Conservation (phyloP, 2,888 invertebrate genomes). For the Campopleginae sp. region DNA sequence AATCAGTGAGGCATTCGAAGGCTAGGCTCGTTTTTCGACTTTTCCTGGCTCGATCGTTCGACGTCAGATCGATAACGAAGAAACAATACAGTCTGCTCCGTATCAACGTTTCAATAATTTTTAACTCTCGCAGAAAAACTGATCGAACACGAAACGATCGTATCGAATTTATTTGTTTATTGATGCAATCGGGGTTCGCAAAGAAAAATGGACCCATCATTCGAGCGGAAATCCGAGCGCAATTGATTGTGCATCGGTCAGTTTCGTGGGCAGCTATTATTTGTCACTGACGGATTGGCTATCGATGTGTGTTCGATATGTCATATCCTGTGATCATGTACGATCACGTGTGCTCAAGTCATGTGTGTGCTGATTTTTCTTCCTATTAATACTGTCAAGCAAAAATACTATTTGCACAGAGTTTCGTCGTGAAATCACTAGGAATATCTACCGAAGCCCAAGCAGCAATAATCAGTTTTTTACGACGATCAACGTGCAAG, state of each 20-base stretch:
- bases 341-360: neutral
- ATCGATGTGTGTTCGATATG: neutral
- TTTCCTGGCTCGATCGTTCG: neutral
- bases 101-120: neutral
- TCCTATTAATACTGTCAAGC: conserved; percentile 11
- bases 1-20: neutral
- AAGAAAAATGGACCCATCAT: neutral
- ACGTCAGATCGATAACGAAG: conserved; percentile 7
- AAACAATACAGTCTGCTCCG: neutral
- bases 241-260: neutral
- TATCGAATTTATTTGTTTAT: neutral
- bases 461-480: neutral
- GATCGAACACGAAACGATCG: neutral
- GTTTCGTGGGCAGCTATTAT: neutral
- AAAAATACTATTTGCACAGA: neutral
- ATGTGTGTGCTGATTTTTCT: neutral
- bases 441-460: conserved; percentile 1
- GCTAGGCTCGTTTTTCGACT: neutral
- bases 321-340: neutral
- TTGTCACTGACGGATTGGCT: neutral
- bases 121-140: neutral
- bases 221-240: neutral
- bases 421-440: conserved; percentile 9
- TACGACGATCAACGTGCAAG: neutral
- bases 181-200: neutral